A percentile compares a stretch with the other conserved stretches of the same genome.
These are phyloP conservation scores for Eudasyphora cyanicolor DNA, from an alignment of 2,888 invertebrate species.

Conservation along the genomic window DNA sequence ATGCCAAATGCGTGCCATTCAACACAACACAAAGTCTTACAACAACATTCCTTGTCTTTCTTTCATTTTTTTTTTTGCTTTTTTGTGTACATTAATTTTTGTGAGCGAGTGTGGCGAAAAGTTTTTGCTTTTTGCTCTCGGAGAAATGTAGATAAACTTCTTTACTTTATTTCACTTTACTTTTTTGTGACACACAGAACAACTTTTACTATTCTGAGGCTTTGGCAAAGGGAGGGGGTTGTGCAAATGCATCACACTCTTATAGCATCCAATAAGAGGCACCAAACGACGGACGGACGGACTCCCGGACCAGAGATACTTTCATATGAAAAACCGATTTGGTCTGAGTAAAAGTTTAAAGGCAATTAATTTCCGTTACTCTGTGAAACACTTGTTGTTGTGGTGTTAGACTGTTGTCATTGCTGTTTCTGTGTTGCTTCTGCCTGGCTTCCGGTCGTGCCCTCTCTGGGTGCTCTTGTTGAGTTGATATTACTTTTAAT, in stretches of 20 bases:
- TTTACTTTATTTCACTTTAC: neutral
- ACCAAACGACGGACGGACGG: neutral
- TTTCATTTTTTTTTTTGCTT: neutral
- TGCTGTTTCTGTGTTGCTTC: neutral
- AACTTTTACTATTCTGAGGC: slow-evolving; percentile 21
- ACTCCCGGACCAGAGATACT: neutral
- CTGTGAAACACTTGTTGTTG: slow-evolving; percentile 51
- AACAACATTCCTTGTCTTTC: neutral
- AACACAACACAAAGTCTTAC: too few species aligned
- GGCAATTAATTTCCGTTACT: slow-evolving; percentile 45
- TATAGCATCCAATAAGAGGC: too few species aligned
- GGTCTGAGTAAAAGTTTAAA: slow-evolving; percentile 35
- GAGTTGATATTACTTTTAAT: slow-evolving; percentile 22
- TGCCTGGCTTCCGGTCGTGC: neutral
- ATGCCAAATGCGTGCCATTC: neutral
- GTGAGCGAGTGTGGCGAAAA: neutral
- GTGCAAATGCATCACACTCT: too few species aligned
- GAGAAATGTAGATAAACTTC: slow-evolving; percentile 14
- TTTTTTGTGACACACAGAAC: neutral
- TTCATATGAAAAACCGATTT: neutral
- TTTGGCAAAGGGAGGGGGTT: too few species aligned
- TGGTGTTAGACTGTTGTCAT: slow-evolving; percentile 36
- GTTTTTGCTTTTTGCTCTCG: neutral
- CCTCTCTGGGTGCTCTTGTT: neutral
- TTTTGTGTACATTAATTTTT: neutral